phyloP scores from a whole-genome alignment of 2,113 vertebrate genomes.

The Anser cygnoides region DNA sequence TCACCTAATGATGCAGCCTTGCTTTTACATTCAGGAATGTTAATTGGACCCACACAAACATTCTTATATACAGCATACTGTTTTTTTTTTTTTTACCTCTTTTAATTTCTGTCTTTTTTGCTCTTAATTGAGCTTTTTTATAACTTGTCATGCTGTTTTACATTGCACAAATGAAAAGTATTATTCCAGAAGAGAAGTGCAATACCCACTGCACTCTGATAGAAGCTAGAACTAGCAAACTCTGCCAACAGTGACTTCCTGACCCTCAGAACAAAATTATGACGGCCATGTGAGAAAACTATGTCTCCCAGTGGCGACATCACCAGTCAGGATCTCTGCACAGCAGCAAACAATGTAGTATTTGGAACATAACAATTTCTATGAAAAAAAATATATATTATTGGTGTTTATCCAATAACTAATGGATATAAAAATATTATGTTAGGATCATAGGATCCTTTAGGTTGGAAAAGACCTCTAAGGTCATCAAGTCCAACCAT shows the following conservation, averaged over 20 bases:
- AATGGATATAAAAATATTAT: not conserved
- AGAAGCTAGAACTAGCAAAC: not conserved
- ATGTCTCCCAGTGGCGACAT: not conserved
- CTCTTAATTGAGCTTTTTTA: not conserved
- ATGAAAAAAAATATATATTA: not conserved
- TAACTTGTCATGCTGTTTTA: not conserved
- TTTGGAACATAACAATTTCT: not conserved
- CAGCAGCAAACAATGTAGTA: not conserved
- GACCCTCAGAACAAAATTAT: not conserved
- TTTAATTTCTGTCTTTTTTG: not conserved
- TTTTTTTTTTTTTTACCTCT: not conserved
- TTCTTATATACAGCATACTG: not conserved
- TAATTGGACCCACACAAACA: constrained; percentile 22
- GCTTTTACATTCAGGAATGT: constrained; percentile 51
- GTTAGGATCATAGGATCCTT: not conserved
- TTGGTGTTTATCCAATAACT: not conserved
- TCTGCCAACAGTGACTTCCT: not conserved
- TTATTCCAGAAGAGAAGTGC: not conserved
- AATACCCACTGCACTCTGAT: not conserved
- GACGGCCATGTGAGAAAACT: not conserved
- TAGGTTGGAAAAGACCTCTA: too few relatives aligned
- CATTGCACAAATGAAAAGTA: constrained; percentile 30
- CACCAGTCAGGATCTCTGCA: not conserved
- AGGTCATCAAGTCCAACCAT: too few relatives aligned
- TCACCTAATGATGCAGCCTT: constrained; percentile 2